Conservation (phyloP, 2,888 invertebrate genomes). For the Epirrhoe alternata region DNA sequence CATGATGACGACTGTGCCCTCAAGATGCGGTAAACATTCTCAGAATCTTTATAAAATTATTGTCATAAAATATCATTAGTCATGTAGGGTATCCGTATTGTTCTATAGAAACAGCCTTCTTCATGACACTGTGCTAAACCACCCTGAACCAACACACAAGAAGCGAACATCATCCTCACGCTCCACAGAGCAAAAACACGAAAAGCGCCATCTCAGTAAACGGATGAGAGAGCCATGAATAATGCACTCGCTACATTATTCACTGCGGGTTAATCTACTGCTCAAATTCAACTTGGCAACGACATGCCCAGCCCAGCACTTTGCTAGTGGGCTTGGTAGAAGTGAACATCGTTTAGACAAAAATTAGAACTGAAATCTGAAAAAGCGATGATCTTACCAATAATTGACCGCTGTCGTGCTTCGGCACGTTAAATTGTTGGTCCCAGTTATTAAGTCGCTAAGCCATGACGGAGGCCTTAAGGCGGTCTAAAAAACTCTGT, state of each 20-base stretch:
- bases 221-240: constrained; percentile 38
- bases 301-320: constrained; percentile 12
- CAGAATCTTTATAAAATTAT: too few relatives aligned
- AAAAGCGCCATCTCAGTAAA: constrained; percentile 29
- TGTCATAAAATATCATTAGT: too few relatives aligned
- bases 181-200: constrained; percentile 7
- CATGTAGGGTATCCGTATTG: not conserved
- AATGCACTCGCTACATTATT: constrained; percentile 41
- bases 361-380: too few relatives aligned
- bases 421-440: too few relatives aligned
- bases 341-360: too few relatives aligned
- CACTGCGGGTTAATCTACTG: constrained; percentile 41
- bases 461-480: too few relatives aligned
- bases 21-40: too few relatives aligned
- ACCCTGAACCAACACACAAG: not conserved
- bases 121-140: not conserved
- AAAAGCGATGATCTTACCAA: too few relatives aligned
- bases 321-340: not conserved
- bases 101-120: not conserved
- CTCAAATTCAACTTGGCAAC: constrained; percentile 39
- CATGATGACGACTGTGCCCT: too few relatives aligned
- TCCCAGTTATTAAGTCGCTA: too few relatives aligned
- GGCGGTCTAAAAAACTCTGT: too few relatives aligned
- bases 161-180: constrained; percentile 8
- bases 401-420: too few relatives aligned